Conservation (phyloP, 2,888 invertebrate species). For the Metopia argyrocephala region DNA sequence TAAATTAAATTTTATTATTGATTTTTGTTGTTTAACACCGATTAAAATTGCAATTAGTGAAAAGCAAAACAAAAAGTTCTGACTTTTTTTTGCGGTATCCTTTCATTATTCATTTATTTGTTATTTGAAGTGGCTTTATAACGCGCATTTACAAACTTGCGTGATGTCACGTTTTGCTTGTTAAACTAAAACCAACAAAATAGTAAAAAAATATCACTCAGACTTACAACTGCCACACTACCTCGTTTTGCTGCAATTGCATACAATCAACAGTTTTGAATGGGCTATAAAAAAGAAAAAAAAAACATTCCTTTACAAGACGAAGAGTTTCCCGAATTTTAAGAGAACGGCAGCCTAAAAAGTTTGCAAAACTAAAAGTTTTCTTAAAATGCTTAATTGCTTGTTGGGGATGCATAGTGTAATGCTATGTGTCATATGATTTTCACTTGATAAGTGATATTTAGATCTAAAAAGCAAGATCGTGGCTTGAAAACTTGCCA, state of each 20-base stretch:
- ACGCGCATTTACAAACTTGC: constrained; percentile 60
- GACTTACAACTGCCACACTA: constrained; percentile 7
- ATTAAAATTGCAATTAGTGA: constrained; percentile 38
- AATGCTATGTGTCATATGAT: no score
- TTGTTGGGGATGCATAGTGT: constrained; percentile 9
- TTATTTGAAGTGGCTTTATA: constrained; percentile 57
- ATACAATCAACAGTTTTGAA: constrained; percentile 27
- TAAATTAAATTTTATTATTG: not conserved
- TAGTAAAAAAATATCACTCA: constrained; percentile 40
- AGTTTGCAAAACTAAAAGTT: constrained; percentile 34
- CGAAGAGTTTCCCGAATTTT: not conserved
- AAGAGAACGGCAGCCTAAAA: constrained; percentile 7
- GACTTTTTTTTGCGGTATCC: not conserved
- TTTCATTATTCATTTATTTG: constrained; percentile 31
- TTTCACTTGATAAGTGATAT: no score
- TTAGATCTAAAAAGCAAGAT: no score
- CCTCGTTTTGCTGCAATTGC: not conserved
- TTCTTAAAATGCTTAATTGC: constrained; percentile 56
- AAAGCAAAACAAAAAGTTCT: constrained; percentile 36
- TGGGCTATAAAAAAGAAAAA: not conserved
- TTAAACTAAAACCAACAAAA: constrained; percentile 59
- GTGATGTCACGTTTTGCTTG: constrained; percentile 64
- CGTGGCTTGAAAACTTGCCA: no score
- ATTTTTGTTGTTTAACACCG: not conserved
- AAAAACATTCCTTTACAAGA: constrained; percentile 23